A percentile compares a stretch with the other conserved stretches of the same genome.
phyloP scores from a whole-genome alignment of 2,888 invertebrate genomes.

The Eupsilia transversa region DNA sequence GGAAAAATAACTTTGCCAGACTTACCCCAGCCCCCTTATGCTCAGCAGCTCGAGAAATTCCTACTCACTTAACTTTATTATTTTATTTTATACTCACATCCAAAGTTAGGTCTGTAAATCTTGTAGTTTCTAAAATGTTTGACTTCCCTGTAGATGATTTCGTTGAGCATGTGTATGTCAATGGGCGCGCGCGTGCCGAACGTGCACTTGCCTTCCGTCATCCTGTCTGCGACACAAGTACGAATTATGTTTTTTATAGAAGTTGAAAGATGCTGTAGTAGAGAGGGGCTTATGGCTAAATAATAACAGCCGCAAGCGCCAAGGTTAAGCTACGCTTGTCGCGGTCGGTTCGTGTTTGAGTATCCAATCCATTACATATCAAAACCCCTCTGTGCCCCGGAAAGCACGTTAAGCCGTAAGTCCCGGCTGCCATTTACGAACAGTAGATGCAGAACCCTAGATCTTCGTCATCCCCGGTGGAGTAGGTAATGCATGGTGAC shows the following conservation, averaged over 20 bases:
- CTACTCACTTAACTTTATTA: background rate
- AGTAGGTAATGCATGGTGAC: too few relatives aligned
- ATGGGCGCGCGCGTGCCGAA: constrained; percentile 85
- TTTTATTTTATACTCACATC: constrained; percentile 79
- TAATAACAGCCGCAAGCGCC: too few relatives aligned
- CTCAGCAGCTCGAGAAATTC: background rate
- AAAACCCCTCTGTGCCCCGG: too few relatives aligned
- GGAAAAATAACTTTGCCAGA: background rate
- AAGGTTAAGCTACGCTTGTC: too few relatives aligned
- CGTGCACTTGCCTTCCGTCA: constrained; percentile 77
- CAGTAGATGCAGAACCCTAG: too few relatives aligned
- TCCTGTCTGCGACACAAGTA: constrained; percentile 28
- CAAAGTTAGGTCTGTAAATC: constrained; percentile 86
- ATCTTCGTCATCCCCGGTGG: too few relatives aligned
- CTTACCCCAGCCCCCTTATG: background rate
- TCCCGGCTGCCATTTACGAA: too few relatives aligned
- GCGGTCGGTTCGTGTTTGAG: too few relatives aligned
- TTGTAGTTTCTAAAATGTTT: constrained; percentile 87
- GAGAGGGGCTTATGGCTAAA: too few relatives aligned
- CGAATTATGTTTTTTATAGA: background rate
- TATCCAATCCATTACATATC: too few relatives aligned
- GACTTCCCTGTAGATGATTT: constrained; percentile 84
- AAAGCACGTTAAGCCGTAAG: too few relatives aligned
- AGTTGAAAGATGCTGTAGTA: background rate
- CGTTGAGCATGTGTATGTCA: constrained; percentile 87